phyloP scores from a whole-genome alignment of 2,113 vertebrate species.

The Rhabdornis inornatus region DNA sequence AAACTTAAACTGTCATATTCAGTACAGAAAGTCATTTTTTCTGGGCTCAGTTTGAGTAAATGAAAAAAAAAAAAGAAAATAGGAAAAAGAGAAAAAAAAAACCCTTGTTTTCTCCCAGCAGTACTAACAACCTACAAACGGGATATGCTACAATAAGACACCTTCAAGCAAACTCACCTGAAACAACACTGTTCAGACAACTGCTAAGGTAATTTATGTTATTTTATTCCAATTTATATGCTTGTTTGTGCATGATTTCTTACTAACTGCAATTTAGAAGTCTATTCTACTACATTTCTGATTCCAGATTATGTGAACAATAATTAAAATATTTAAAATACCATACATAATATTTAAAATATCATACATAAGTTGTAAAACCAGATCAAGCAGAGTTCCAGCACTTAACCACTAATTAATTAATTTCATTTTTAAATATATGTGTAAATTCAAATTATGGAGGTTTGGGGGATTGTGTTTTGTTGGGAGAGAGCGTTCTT shows the following conservation, averaged over 20 bases:
- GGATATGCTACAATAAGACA: neutral
- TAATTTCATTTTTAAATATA: neutral
- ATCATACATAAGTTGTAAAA: neutral
- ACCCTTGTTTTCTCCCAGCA: neutral
- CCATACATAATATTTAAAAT: too few relatives aligned
- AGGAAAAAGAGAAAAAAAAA: neutral
- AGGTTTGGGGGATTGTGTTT: neutral
- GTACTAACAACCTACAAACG: neutral
- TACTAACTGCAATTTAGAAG: neutral
- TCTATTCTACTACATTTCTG: neutral
- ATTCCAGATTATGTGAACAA: neutral
- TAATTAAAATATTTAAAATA: neutral
- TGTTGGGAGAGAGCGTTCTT: neutral
- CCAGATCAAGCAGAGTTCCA: neutral
- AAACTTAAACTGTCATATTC: constrained; percentile 51
- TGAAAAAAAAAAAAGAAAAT: neutral
- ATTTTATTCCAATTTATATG: neutral
- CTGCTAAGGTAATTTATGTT: constrained; percentile 32
- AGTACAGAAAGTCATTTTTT: constrained; percentile 52
- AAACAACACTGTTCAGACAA: neutral
- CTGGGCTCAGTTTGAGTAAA: neutral
- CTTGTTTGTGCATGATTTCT: neutral
- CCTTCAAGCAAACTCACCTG: neutral
- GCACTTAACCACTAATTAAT: neutral
- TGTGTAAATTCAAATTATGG: neutral